Evolutionary conservation across 1,140 invertebrate species (phyloP), one percentile per base, ranked within the genome.

Genomic region (Orussus abietinus): DNA sequence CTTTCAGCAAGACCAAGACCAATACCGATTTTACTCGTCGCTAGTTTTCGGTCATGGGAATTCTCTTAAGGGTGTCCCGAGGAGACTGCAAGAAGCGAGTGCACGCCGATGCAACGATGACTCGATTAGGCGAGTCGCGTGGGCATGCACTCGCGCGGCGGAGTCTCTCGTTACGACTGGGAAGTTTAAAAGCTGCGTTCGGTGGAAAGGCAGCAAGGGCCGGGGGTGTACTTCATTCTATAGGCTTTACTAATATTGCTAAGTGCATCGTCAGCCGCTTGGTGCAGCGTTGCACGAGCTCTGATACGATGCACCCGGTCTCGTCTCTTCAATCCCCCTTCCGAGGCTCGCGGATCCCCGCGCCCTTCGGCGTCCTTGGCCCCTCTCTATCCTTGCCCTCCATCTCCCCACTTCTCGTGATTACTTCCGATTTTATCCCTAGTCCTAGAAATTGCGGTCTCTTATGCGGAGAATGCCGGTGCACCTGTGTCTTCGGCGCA

Each of bases 191-290:
- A 25, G 22, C 22, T 7, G 6, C 22, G 6, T 25, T n/a, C 6
- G n/a, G 22, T 7, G n/a, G 22, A 25, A n/a, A n/a, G 6, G 22
- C n/a, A 25, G 6, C 22, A 6, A 7, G 6, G 22, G 22, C n/a
- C n/a, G n/a, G n/a, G n/a, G n/a, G n/a, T n/a, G n/a, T n/a, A n/a
- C n/a, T 36, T 36, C 12, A 17, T 17, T 36, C 13, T 18, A 36
- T 12, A 36, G 46, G 49, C 53, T 62, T 57, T 64, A 61, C 58
- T 64, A 64, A 64, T 64, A 64, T 62, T 55, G 51, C 59, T 64
- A 64, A 64, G 62, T 64, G 62, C 61, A 64, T 64, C 57, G 58
- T 62, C 57, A 64, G 57, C 47, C 52, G 55, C 42, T 60, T 57
- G 53, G 49, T 45, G 46, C 39, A 42, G 39, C 38, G 42, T 53